Base-by-base conservation (phyloP, 2,797 vertebrate species). In the Chelmon rostratus region DNA sequence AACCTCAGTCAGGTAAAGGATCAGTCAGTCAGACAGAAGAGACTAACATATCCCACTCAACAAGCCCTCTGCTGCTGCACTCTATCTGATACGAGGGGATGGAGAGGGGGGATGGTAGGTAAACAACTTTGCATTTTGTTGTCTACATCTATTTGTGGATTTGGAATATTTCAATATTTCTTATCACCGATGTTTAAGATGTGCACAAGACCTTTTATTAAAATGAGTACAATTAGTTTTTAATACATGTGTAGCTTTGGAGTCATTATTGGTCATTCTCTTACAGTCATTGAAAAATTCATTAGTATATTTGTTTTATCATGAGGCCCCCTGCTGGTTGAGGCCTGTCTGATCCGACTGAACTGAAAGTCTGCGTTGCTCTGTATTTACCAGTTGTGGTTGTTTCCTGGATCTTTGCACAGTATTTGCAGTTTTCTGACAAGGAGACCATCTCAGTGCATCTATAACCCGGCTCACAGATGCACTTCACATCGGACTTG, bases 341-440 rank as follows among this genome's bases (percentile, higher is more conserved):
- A 65, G 7, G 6, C 8, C 6, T 28, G 44, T 71, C 21, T 37
- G 3, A n/a, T 61, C n/a, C 38, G 53, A 47, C 9, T 74, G 37
- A 16, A 33, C 5, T 53, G 1, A 58, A 56, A 31, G 18, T 38
- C 10, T 28, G 28, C 31, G 40, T 21, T 52, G 21, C 19, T 83
- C 25, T n/a, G 65, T 56, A 50, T 73, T 91, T 86, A 92, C 91
- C 86, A 3, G 59, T 9, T 35, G 25, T 33, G 52, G 16, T 59
- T 12, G 8, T 49, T 52, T 56, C 9, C 47, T n/a, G 5, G 7
- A 40, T 73, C 58, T 49, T 68, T 1, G 1, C 23, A 56, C 93
- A 94, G 0, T 6, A 0, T 59, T 0, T 50, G 75, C 93, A 93
- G 87, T 87, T 82, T 0, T 3, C 1, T 5, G 56, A 21, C 1